Base-by-base conservation (phyloP, 2,888 invertebrate genomes). In the Erebia palarica region DNA sequence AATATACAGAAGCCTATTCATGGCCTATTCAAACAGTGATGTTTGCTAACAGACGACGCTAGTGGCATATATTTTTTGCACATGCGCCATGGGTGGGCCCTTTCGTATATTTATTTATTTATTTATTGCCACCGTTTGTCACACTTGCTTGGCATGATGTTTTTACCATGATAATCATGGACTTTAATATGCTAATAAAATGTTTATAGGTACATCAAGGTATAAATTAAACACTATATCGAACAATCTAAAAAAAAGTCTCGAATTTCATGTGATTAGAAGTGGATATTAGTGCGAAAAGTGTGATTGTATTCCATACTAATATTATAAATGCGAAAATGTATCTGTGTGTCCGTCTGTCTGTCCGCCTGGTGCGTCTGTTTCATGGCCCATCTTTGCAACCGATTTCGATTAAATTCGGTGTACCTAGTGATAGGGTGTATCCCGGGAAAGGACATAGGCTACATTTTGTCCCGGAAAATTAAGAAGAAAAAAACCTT, bases 21-120 rank as follows among this genome's bases (percentile, higher is more conserved):
- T 27, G 27, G 36, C 69, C 69, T 68, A 70, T 68, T 63, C 60
- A 70, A 72, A 70, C 72, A 68, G 67, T 66, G 68, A 68, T 58
- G 68, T 70, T 68, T 42, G 65, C 61, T 69, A 74, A 76, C 79
- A 79, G 78, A 78, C 79, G 81, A 79, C 76, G 75, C 64, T 75
- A 77, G 73, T 76, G 73, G 75, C 65, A 21, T 47, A 42, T 70
- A 75, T 78, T 82, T 82, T 80, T 80, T 82, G 79, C 79, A 75
- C 74, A 68, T 27, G 76, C 83, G 75, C 79, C 58, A 79, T 82
- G 82, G 82, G 83, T 84, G 83, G 83, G 21, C 49, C 65, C 80
- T 58, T 51, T 68, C 72, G 69, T 71, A 64, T 81, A 78, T 78
- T 75, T 80, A 78, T 78, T 27, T 21, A 75, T 79, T 79, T 80